A percentile compares a stretch with the other conserved stretches of the same genome.
Evolutionary conservation across 2,797 vertebrate genomes (phyloP).

Genomic region (Pangasius sanitwongsei): DNA sequence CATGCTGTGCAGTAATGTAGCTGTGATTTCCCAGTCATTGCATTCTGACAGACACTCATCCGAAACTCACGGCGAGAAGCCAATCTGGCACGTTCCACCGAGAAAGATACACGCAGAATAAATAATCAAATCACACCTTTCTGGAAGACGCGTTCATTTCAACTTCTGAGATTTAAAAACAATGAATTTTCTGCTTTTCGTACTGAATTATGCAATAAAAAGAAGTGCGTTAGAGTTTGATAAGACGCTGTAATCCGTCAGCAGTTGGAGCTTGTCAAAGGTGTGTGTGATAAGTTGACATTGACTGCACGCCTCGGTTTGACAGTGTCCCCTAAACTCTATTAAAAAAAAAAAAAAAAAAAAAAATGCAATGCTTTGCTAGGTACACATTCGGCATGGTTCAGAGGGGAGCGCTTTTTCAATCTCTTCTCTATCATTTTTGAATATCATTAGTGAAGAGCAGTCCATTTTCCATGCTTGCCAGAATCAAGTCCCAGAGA

Average conservation of each 20-base stretch:
- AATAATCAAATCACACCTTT: constrained; percentile 29
- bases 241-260: constrained; percentile 47
- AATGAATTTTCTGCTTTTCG: neutral
- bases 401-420: constrained; percentile 73
- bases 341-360: constrained; percentile 61
- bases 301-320: constrained; percentile 53
- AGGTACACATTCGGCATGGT: constrained; percentile 85
- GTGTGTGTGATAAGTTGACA: constrained; percentile 59
- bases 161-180: neutral
- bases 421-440: constrained; percentile 99
- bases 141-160: neutral
- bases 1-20: constrained; percentile 56
- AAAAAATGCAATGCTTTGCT: constrained; percentile 59
- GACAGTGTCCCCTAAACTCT: constrained; percentile 63
- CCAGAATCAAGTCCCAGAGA: constrained; percentile 86
- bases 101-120: constrained; percentile 14
- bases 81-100: constrained; percentile 19
- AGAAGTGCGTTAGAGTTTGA: neutral
- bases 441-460: constrained; percentile 98
- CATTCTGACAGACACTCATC: constrained; percentile 42
- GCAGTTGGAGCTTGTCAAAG: constrained; percentile 37
- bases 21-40: constrained; percentile 52
- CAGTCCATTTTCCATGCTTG: constrained; percentile 96
- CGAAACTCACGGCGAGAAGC: constrained; percentile 41
- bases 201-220: neutral